Evolutionary conservation across 2,113 vertebrate species (phyloP), one percentile per base, ranked within the genome.

Genomic region (Pituophis catenifer): DNA sequence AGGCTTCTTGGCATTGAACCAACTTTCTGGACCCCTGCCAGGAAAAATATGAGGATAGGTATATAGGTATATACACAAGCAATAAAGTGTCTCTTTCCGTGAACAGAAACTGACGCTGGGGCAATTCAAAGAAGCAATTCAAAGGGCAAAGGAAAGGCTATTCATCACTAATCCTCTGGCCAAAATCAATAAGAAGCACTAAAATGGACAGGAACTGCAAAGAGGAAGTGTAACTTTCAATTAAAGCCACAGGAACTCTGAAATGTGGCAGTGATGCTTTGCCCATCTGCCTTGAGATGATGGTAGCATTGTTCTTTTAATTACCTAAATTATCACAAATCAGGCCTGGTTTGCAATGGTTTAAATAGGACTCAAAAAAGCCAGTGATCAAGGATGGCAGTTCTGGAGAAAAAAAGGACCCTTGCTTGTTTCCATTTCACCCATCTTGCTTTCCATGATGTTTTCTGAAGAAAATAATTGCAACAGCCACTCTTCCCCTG

Each of bases 171-270:
- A 90, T 90, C 59, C 89, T 48, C 59, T 50, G 65, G 58, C 48
- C 89, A 90, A 50, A 65, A 90, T 70, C 44, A 90, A 90, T 65
- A 90, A 59, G 89, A 33, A 90, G 59, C 48, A 70, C 62, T 52
- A 90, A 90, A 90, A 90, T 70, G 59, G 89, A 65, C 29, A 70
- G 57, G 65, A 90, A 26, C 89, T 70, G 89, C 89, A 90, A 90
- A 90, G 23, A 70, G 59, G 48, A 90, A 90, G 26, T 90, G 48
- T 70, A 89, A 55, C 54, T 89, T 90, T 90, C 65, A 90, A 70
- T 90, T 90, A 90, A 52, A 70, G 58, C 26, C 59, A 70, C 26
- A 33, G 89, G 48, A 70, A 53, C 33, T 21, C 75, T 44, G 75
- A 81, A 81, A 81, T 81, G 75, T 44, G 15, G 33, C 19, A 81